Percentiles rank a stretch among this genome's conserved stretches.
Evolutionary conservation across 2,888 invertebrate species (phyloP).

Genomic region (Drosophila yooni): DNA sequence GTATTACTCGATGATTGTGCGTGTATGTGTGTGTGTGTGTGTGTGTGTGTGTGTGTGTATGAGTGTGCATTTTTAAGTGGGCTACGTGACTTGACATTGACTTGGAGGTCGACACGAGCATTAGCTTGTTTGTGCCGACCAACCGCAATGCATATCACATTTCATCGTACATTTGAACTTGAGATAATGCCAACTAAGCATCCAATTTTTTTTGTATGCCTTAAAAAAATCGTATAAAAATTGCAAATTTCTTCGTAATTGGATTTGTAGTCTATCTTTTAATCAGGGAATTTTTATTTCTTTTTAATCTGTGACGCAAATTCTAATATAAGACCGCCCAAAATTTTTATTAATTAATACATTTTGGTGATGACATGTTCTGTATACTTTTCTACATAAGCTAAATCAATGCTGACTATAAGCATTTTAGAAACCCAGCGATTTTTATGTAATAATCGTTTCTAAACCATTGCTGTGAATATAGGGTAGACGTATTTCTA

Average conservation of each 20-base stretch:
- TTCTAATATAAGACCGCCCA: background rate
- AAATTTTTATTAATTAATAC: background rate
- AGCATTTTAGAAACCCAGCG: background rate
- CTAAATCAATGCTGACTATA: too few relatives aligned
- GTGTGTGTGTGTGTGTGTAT: too few relatives aligned
- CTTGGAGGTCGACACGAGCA: slow-evolving; percentile 49
- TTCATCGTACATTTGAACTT: slow-evolving; percentile 36
- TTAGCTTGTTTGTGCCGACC: slow-evolving; percentile 1
- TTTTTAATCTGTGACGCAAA: background rate
- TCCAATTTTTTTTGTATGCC: background rate
- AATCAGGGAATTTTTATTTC: background rate
- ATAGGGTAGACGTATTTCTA: background rate
- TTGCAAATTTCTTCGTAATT: background rate
- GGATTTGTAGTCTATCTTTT: background rate
- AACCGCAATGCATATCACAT: slow-evolving; percentile 37
- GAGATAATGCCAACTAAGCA: slow-evolving; percentile 37
- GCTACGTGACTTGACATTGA: slow-evolving; percentile 64
- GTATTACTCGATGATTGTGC: slow-evolving; percentile 10
- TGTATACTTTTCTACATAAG: background rate
- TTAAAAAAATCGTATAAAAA: too few relatives aligned
- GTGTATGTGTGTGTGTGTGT: background rate
- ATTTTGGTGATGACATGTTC: background rate
- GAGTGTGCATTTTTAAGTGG: slow-evolving; percentile 40
- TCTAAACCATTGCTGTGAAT: background rate
- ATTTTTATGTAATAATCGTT: background rate